phyloP scores from a whole-genome alignment of 2,797 vertebrate genomes.

The Sarcoramphus papa region DNA sequence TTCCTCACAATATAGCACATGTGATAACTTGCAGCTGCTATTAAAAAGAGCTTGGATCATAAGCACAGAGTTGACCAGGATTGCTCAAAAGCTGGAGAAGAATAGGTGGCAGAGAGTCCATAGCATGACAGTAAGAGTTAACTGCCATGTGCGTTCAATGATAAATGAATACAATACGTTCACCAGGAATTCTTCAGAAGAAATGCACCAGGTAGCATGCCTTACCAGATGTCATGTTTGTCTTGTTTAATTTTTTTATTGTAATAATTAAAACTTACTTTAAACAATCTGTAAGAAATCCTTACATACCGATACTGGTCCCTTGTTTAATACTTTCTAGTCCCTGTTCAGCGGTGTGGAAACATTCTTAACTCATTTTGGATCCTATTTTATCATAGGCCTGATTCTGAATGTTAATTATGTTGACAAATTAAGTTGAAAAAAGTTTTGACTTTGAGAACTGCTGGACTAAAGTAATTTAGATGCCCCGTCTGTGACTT shows the following conservation, averaged over 20 bases:
- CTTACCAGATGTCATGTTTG: neutral
- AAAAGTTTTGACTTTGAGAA: neutral
- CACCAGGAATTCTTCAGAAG: slow-evolving; percentile 74
- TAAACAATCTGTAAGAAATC: neutral
- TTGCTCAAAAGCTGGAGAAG: slow-evolving; percentile 91
- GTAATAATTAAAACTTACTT: neutral
- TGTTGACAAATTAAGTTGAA: neutral
- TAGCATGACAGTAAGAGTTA: slow-evolving; percentile 88
- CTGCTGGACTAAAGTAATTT: neutral
- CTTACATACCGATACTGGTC: accelerated
- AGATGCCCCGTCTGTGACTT: neutral
- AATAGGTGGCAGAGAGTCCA: slow-evolving; percentile 91
- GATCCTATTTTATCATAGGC: neutral
- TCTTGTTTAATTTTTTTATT: neutral
- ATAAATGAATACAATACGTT: slow-evolving; percentile 82
- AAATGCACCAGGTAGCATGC: slow-evolving; percentile 84
- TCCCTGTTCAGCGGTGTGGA: neutral
- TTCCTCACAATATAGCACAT: slow-evolving; percentile 74
- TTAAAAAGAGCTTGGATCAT: slow-evolving; percentile 91
- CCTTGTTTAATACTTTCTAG: neutral
- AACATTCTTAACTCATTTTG: neutral
- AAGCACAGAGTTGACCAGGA: slow-evolving; percentile 90
- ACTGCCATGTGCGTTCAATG: slow-evolving; percentile 90
- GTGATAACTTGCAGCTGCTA: slow-evolving; percentile 87
- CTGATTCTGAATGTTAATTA: neutral